These are phyloP conservation scores for Actinia tenebrosa DNA, from an alignment of 64 coral and sea anemone genomes.

Conservation along the genomic window DNA sequence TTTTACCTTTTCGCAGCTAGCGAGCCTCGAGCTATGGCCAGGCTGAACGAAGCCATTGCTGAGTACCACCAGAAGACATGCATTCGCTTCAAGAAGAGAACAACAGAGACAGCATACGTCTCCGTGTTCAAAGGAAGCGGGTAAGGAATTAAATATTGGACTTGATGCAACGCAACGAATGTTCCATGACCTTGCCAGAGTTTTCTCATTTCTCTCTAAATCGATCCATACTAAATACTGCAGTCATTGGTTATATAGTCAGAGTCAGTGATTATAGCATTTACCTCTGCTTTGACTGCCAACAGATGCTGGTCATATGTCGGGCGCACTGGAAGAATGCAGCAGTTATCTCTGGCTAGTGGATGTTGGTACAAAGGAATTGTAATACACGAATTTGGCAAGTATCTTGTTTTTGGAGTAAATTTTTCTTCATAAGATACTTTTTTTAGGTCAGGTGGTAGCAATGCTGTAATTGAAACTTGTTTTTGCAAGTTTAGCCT, in stretches of 20 bases:
- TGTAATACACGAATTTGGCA: slow-evolving; percentile 29
- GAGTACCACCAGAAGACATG: slow-evolving; percentile 36
- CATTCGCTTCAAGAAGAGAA: slow-evolving; percentile 38
- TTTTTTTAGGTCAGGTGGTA: no score
- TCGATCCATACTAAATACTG: no score
- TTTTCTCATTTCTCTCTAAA: no score
- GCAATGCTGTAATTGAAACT: no score
- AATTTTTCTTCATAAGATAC: no score
- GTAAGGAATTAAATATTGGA: neutral
- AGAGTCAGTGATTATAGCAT: no score
- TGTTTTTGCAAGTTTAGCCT: no score
- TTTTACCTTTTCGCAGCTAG: neutral
- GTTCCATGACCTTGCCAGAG: no score
- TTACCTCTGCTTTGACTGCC: neutral
- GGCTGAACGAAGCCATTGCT: slow-evolving; percentile 9
- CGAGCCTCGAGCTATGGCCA: neutral
- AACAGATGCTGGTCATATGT: slow-evolving; percentile 44
- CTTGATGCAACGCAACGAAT: no score
- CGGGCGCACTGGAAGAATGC: neutral
- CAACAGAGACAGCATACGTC: slow-evolving; percentile 8
- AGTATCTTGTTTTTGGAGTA: no score
- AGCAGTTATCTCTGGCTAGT: slow-evolving; percentile 19
- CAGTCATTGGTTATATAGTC: neutral
- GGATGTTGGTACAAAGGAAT: slow-evolving; percentile 45
- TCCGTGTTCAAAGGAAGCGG: slow-evolving; percentile 14